phyloP scores from a whole-genome alignment of 1,140 invertebrate genomes.

The Sycobia sp. region DNA sequence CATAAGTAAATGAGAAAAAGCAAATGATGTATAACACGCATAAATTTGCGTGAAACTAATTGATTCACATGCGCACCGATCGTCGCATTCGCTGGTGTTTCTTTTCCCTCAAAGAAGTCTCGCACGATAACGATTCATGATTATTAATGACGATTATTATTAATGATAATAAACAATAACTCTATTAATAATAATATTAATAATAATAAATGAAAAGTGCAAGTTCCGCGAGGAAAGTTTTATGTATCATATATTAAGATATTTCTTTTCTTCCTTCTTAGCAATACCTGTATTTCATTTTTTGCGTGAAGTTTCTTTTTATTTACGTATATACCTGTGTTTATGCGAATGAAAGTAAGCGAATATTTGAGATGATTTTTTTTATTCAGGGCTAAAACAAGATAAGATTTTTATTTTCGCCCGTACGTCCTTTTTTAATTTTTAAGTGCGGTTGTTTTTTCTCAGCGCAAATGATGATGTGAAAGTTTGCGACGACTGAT shows the following conservation, averaged over 20 bases:
- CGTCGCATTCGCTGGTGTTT: background rate
- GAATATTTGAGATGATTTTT: conserved; percentile 4
- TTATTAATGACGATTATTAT: conserved; percentile 34
- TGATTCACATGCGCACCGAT: background rate
- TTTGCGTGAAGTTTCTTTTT: conserved; percentile 13
- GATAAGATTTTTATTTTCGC: background rate
- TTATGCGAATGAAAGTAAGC: conserved; percentile 11
- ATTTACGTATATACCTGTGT: conserved; percentile 20
- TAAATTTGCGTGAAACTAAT: conserved; percentile 6
- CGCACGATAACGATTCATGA: conserved; percentile 26
- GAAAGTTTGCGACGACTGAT: conserved; percentile 12
- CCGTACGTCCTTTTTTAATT: conserved; percentile 16
- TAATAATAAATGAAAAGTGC: conserved; percentile 40
- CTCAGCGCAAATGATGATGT: conserved; percentile 19
- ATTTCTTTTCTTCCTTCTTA: conserved; percentile 38
- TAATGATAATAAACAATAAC: conserved; percentile 32
- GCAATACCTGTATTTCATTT: conserved; percentile 25
- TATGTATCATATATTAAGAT: conserved; percentile 37
- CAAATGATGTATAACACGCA: conserved; percentile 1
- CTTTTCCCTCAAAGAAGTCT: conserved; percentile 23
- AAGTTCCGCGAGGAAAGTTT: conserved; percentile 45
- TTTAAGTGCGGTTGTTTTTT: conserved; percentile 9
- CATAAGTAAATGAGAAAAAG: conserved; percentile 4
- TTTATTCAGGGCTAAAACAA: conserved; percentile 13
- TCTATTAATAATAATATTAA: conserved; percentile 34